Base-by-base conservation (phyloP, 2,888 invertebrate genomes). In the Ochropleura leucogaster region DNA sequence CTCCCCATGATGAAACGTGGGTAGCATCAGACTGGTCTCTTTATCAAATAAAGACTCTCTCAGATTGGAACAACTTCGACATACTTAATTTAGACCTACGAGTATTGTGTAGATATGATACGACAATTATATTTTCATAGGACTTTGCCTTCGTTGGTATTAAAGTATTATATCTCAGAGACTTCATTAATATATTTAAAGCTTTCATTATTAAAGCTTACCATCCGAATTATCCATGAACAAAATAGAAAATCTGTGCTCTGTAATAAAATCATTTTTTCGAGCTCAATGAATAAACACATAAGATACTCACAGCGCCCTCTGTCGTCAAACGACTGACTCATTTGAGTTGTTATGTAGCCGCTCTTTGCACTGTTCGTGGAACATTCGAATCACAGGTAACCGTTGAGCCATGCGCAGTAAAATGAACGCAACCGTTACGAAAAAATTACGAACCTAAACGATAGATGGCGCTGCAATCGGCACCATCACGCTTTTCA, bases 391-490 rank as follows among this genome's bases (percentile, higher is more conserved):
- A 44, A 14, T 42, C 74, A 72, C 4, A 14, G 9, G 42, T 16
- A 47, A 20, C 20, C 53, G 46, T 20, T 60, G 49, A 30, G 12
- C 3, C 16, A 18, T 12, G 0, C 42, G 30, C 69, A 46, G 6
- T 63, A 44, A 2, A 49, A 55, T 49, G 18, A 62, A 57, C 68
- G 40, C 5, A 9, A 49, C 51, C 7, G 16, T n/a, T 12, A 40
- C 42, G 18, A 14, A 49, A 44, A 4, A 20, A 66, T 46, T 81
- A 57, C n/a, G 1, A 55, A n/a, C 6, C 2, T n/a, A 51, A 20
- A 68, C 4, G 40, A 60, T 62, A 79, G 79, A 8, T 79, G 68
- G 77, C 82, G 82, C 55, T 82, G 53, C 7, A 7, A 49, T 40
- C 47, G 6, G 6, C 5, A 49, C 5, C n/a, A 72, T 65, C 20